Percentiles rank a stretch among this genome's conserved stretches.
These are phyloP conservation scores for Notiomystis cincta DNA, from an alignment of 2,113 vertebrate genomes.

Conservation along the genomic window DNA sequence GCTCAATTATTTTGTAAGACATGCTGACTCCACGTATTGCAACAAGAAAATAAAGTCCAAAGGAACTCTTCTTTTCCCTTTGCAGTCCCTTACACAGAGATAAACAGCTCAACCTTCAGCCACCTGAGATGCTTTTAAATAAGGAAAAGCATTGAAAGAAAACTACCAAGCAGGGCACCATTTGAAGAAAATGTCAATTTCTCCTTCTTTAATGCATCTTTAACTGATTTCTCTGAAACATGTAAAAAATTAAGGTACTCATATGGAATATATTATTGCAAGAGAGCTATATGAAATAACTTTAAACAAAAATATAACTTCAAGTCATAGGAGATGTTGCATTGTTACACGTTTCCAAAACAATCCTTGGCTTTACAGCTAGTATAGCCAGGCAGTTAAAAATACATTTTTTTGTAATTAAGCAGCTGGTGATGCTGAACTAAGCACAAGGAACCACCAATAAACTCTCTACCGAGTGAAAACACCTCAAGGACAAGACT, in stretches of 20 bases:
- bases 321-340: background rate
- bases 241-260: background rate
- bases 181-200: background rate
- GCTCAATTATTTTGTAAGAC: conserved; percentile 4
- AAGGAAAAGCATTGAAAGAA: background rate
- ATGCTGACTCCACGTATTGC: background rate
- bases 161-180: background rate
- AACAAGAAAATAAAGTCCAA: conserved; percentile 22
- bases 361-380: background rate
- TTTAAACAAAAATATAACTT: background rate
- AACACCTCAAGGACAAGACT: background rate
- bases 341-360: background rate
- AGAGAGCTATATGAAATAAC: background rate
- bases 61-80: background rate
- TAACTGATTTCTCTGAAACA: background rate
- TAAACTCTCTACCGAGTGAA: background rate
- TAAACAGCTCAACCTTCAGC: background rate
- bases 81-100: background rate
- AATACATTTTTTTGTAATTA: background rate
- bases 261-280: background rate
- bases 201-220: background rate
- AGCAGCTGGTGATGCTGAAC: background rate
- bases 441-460: background rate
- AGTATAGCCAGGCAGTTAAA: background rate
- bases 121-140: background rate